phyloP scores from a whole-genome alignment of 2,113 vertebrate species.

The Dromaius novaehollandiae region DNA sequence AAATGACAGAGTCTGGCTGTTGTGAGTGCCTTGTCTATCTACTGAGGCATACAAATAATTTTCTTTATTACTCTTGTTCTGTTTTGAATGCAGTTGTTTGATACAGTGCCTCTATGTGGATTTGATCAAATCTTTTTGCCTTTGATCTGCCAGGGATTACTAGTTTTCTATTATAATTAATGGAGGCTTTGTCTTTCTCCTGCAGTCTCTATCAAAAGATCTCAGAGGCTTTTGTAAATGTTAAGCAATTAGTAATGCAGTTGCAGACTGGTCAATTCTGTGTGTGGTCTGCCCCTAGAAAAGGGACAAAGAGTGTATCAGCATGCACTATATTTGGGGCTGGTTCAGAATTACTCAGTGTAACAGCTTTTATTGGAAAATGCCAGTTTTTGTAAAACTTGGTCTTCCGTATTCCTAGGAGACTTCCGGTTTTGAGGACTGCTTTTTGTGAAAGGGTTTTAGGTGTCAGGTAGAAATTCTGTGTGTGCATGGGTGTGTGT shows the following conservation, averaged over 20 bases:
- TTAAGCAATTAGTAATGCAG: background rate
- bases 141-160: constrained; percentile 23
- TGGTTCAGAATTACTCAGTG: background rate
- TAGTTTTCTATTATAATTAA: constrained; percentile 10
- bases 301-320: background rate
- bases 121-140: constrained; percentile 5
- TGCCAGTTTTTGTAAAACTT: background rate
- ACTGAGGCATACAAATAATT: background rate
- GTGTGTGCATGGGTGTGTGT: background rate
- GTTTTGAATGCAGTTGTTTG: background rate
- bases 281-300: background rate
- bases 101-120: background rate
- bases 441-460: background rate
- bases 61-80: background rate
- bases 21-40: background rate
- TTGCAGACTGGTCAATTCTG: background rate
- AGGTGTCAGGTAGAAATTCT: background rate
- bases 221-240: background rate
- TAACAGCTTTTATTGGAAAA: background rate
- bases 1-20: background rate
- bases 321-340: background rate
- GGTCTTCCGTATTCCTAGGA: background rate
- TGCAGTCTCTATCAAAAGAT: background rate
- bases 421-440: background rate
- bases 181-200: background rate